Base-by-base conservation (phyloP, 2,797 vertebrate genomes). In the Chaenodraco wilsoni region DNA sequence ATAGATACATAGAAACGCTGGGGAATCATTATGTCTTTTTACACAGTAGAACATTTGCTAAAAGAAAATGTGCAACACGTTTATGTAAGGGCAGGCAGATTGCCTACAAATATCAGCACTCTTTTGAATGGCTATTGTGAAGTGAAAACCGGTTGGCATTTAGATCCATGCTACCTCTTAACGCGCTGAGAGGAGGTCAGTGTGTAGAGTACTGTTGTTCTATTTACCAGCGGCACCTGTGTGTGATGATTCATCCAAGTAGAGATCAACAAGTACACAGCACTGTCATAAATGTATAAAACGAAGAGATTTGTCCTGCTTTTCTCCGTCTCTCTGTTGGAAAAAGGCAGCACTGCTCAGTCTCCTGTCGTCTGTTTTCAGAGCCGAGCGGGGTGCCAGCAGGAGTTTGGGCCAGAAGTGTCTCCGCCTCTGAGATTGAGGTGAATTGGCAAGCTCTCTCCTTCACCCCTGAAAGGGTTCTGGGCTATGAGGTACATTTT, bases 401-500 rank as follows among this genome's bases (percentile, higher is more conserved):
- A 0, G 94, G 93, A 0, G 95, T 98, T 49, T 95, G 94, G 76
- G 96, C 96, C 41, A 94, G 90, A 54, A 98, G 97, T 91, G 91
- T 97, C 68, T 97, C 97, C 3, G 95, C 96, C 90, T 96, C 96
- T 0, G 94, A 96, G 92, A 97, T 98, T 76, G 92, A 96, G 92
- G 97, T 98, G 82, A 96, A 94, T 87, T 98, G 97, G 97, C 89
- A 91, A 15, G 87, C 94, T 65, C 93, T 97, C 74, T 94, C 95
- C 49, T 96, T 95, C 95, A 95, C 94, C 72, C 95, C 95, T 81
- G 97, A 98, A 74, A 96, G 95, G 88, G 94, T 98, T 87, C 94
- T 98, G 76, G 97, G 97, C 90, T 98, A 98, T 14, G 97, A 99
- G 97, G 97, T 98, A 93, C 92, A 81, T 90, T 87, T 83, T 73